Conservation (phyloP, 1,140 invertebrate genomes). For the Bombus sylvicola region DNA sequence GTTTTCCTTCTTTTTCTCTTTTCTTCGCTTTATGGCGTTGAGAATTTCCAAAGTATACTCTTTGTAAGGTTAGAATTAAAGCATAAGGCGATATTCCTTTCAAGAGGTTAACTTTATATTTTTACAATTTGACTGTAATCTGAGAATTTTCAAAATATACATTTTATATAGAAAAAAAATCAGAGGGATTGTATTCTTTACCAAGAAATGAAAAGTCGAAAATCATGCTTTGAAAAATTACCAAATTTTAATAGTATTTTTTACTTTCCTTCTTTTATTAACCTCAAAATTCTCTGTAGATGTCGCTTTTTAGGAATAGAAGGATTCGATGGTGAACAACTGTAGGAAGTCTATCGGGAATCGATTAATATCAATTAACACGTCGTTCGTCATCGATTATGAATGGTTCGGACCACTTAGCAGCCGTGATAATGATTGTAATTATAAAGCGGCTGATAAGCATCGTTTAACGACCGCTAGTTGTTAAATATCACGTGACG, state of each 20-base stretch:
- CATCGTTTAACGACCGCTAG: slow-evolving; percentile 16
- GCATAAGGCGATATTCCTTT: too few species aligned
- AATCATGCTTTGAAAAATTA: too few species aligned
- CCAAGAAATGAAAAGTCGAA: too few species aligned
- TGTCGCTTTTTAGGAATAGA: not conserved
- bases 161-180: too few species aligned
- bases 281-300: not conserved
- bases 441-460: slow-evolving; percentile 33
- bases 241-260: not conserved
- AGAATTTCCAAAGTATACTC: too few species aligned
- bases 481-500: slow-evolving; percentile 15
- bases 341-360: not conserved
- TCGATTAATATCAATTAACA: slow-evolving; percentile 25
- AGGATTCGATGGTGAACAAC: not conserved
- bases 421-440: slow-evolving; percentile 14
- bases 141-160: too few species aligned
- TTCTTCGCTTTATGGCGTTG: too few species aligned
- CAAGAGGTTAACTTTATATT: too few species aligned
- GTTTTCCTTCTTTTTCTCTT: too few species aligned
- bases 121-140: too few species aligned
- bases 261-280: not conserved
- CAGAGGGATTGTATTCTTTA: too few species aligned
- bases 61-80: too few species aligned
- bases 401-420: slow-evolving; percentile 8
- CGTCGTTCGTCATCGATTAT: slow-evolving; percentile 25